Evolutionary conservation across 2,113 vertebrate genomes (phyloP), one percentile per base, ranked within the genome.

Genomic region (Oncorhynchus tshawytscha): DNA sequence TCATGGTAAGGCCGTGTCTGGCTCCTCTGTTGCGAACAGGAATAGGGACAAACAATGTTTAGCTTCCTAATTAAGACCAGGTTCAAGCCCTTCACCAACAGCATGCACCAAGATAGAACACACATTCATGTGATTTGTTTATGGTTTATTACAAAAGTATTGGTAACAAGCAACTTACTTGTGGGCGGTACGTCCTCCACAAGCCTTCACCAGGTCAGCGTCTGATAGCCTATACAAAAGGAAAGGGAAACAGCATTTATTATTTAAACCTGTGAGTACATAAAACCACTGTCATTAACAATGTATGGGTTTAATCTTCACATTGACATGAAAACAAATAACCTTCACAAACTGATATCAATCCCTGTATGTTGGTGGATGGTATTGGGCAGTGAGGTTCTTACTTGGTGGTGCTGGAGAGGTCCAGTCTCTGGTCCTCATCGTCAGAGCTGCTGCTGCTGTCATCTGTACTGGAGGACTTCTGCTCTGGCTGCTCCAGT

Each of bases 181-280:
- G 90, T 99, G 96, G 16, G 96, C 97, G 0, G 96, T 99, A 57
- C 96, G 94, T 24, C 97, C 97, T 65, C 97, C 95, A 1, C 97
- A 99, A 0, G 75, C 95, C 76, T 88, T 94, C 76, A 97, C 78
- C 18, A 99, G 91, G 27, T 96, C 94, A 39, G 93, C 86, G 0
- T 98, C 96, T 0, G 96, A 95, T 48, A 99, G 85, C 74, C 96
- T 98, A 15, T 1, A 22, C 18, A 67, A 57, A 25, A 1, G 71
- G 18, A 79, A 45, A 77, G 8, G 31, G 18, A 5, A 59, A 68
- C 3, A 20, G 8, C 67, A 13, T 16, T 4, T 45, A n/a, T 5
- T 18, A 22, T 67, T 67, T 11, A 7, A 34, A 24, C 12, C 2
- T 27, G 29, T 45, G 39, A 11, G 39, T 45, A 11, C 39, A 45